phyloP scores from a whole-genome alignment of 2,888 invertebrate genomes.

The Oligia latruncula region DNA sequence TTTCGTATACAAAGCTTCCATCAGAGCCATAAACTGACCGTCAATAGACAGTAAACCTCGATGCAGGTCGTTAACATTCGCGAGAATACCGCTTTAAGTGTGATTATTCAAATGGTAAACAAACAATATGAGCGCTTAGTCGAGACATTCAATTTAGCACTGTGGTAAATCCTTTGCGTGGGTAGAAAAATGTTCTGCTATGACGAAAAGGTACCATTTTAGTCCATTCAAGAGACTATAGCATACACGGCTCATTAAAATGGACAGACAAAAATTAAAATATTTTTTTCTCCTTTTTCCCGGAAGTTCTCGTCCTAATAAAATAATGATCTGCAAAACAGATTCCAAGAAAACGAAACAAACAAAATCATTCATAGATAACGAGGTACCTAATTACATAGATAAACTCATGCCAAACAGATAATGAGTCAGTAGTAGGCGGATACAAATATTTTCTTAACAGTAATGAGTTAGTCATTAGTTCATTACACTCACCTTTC shows the following conservation, averaged over 20 bases:
- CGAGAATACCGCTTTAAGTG: slow-evolving; percentile 12
- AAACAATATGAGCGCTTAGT: slow-evolving; percentile 42
- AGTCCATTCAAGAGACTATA: background rate
- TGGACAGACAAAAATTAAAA: background rate
- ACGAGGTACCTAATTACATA: background rate
- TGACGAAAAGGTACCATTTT: slow-evolving; percentile 15
- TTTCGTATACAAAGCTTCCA: background rate
- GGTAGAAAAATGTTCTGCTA: slow-evolving; percentile 23
- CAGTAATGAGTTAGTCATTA: slow-evolving; percentile 76
- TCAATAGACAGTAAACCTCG: slow-evolving; percentile 33
- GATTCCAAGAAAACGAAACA: background rate
- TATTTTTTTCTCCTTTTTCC: background rate
- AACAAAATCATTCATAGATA: slow-evolving; percentile 17
- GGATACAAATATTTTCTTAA: slow-evolving; percentile 71
- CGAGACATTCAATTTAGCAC: slow-evolving; percentile 16
- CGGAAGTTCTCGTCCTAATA: background rate
- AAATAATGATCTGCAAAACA: background rate
- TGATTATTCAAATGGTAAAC: slow-evolving; percentile 47
- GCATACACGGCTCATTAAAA: background rate
- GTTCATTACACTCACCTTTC: slow-evolving; percentile 85
- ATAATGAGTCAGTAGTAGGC: slow-evolving; percentile 33
- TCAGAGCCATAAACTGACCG: background rate
- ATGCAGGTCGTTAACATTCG: slow-evolving; percentile 35
- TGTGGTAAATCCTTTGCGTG: slow-evolving; percentile 15
- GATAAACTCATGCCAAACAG: slow-evolving; percentile 7